These are phyloP conservation scores for Scolopax rusticola DNA, from an alignment of 2,797 vertebrate species.

Conservation along the genomic window DNA sequence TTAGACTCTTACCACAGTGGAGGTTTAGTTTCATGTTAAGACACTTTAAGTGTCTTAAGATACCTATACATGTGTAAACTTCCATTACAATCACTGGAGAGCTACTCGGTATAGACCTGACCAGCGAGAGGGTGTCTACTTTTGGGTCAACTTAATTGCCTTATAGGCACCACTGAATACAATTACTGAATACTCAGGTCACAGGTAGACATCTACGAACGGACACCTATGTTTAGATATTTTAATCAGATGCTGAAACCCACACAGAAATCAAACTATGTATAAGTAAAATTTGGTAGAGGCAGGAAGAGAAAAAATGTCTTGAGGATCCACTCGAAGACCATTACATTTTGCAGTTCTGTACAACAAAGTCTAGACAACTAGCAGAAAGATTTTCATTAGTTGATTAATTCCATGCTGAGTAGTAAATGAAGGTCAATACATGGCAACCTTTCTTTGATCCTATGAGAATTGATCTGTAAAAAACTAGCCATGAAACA, in stretches of 20 bases:
- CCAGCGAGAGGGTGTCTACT: background rate
- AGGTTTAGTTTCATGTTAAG: background rate
- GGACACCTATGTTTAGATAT: background rate
- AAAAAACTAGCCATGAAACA: background rate
- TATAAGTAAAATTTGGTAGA: background rate
- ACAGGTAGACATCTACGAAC: background rate
- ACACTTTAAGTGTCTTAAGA: background rate
- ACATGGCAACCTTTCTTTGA: background rate
- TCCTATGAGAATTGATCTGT: background rate
- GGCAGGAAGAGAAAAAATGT: background rate
- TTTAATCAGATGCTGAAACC: background rate
- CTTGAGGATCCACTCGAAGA: background rate
- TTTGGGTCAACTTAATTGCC: background rate
- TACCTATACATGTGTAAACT: background rate
- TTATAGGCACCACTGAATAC: background rate
- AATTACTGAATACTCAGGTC: background rate
- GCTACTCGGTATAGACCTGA: background rate
- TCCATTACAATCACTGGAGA: background rate
- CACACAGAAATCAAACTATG: background rate
- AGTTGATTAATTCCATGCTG: constrained; percentile 6
- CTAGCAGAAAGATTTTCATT: background rate
- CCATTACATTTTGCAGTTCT: background rate
- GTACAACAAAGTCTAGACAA: background rate
- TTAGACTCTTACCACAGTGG: background rate
- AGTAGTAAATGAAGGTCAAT: constrained; percentile 13